Evolutionary conservation across 2,113 vertebrate genomes (phyloP).

Genomic region (Tachysurus fulvidraco): DNA sequence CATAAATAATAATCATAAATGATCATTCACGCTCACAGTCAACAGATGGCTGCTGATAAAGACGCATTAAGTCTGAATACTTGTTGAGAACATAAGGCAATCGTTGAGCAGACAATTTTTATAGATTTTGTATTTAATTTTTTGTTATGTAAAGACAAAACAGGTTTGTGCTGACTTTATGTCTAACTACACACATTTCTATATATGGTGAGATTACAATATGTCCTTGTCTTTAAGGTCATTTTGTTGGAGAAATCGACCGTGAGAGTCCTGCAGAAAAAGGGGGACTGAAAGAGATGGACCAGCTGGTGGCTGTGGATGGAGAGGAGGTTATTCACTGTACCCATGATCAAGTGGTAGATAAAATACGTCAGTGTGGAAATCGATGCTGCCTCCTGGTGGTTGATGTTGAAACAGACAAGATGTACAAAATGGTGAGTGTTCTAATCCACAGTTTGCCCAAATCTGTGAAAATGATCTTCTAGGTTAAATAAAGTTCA

Average conservation of each 20-base stretch:
- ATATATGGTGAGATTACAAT: not conserved
- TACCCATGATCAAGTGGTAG: conserved; percentile 81
- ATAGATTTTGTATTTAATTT: too few relatives aligned
- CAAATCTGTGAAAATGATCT: not conserved
- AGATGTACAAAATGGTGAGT: conserved; percentile 84
- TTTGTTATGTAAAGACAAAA: not conserved
- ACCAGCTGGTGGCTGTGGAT: conserved; percentile 85
- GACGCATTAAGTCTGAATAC: not conserved
- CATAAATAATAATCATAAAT: too few relatives aligned
- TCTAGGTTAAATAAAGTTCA: not conserved
- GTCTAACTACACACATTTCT: not conserved
- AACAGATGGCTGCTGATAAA: not conserved
- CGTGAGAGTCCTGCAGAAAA: conserved; percentile 80
- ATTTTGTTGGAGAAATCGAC: conserved; percentile 82
- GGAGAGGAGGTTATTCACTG: conserved; percentile 73
- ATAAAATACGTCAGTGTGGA: conserved; percentile 76
- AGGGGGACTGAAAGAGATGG: conserved; percentile 78
- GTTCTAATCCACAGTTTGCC: not conserved
- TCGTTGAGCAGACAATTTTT: not conserved
- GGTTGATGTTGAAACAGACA: conserved; percentile 80
- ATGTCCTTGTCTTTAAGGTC: conserved; percentile 68
- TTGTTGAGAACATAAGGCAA: not conserved
- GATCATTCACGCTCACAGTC: not conserved
- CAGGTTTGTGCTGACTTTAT: not conserved
- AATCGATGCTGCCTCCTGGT: conserved; percentile 79